Evolutionary conservation across 2,113 vertebrate species (phyloP), one percentile per base, ranked within the genome.

Genomic region (Nothobranchius kuhntae): DNA sequence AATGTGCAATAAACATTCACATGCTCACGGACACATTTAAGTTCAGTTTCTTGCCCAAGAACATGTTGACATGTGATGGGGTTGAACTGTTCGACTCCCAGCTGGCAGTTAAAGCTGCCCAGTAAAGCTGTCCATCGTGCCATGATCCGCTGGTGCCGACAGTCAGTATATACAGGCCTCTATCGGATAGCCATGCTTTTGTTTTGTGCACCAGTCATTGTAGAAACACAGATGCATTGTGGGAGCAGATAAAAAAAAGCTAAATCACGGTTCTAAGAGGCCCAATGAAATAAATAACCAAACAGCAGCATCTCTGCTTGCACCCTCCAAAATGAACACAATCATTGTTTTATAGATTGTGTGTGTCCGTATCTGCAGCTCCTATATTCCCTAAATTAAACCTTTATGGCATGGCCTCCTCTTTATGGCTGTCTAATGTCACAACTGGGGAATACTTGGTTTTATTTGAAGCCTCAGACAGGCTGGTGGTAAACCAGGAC

Each of bases 361-460:
- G 36, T 38, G 36, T 21, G 21, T 2, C 7, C 7, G 9, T 40
- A 40, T 40, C 38, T 8, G 38, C 38, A 40, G 38, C 6, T 40
- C 9, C 38, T 40, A 40, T 6, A 40, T 40, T 40, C 38, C 38
- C 7, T 3, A 6, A 40, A 40, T 40, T 7, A 40, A 40, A 40
- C 38, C 38, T 48, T 48, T 48, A 48, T 48, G n/a, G 47, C 47
- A 6, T 48, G 14, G n/a, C n/a, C 47, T 48, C 15, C 47, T 48
- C 15, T 48, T 48, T 48, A n/a, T 54, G 71, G 79, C 81, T 69
- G 79, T 64, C 67, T 73, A 78, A 81, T 75, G 81, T 60, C 57
- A 75, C 77, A 80, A 83, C 74, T 66, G 77, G 86, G 79, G 84
- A 86, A 86, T 75, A 80, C 73, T 82, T 71, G 4, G 7, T 7